Conservation (phyloP, 2,888 invertebrate species). For the Epistrophella euchroma region DNA sequence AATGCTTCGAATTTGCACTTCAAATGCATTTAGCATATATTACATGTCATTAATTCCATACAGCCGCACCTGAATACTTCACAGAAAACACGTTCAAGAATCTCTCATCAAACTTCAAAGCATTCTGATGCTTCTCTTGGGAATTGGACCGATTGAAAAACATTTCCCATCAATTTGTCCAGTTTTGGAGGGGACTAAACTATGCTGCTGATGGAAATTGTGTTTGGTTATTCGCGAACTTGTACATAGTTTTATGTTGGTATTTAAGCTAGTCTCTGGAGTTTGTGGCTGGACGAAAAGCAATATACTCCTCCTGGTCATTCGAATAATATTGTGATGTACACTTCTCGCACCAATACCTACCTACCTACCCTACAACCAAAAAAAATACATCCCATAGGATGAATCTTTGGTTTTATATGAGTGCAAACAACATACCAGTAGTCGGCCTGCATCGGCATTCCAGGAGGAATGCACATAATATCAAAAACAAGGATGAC, state of each 20-base stretch:
- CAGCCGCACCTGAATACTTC: neutral
- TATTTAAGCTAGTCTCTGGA: slow-evolving; percentile 1
- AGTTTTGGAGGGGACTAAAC: neutral
- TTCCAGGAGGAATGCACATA: slow-evolving; percentile 18
- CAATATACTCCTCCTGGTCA: slow-evolving; percentile 3
- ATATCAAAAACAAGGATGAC: slow-evolving; percentile 42
- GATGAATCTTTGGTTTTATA: slow-evolving; percentile 18
- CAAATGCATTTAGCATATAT: slow-evolving; percentile 12
- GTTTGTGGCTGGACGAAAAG: slow-evolving; percentile 1
- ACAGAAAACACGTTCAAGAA: slow-evolving; percentile 20
- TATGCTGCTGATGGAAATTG: neutral
- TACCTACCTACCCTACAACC: neutral
- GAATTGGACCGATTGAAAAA: slow-evolving; percentile 6
- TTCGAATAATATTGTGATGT: slow-evolving; percentile 10
- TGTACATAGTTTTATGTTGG: neutral
- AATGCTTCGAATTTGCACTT: slow-evolving; percentile 36
- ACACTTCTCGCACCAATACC: neutral
- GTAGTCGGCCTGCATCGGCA: neutral
- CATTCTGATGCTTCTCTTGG: neutral
- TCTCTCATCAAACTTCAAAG: slow-evolving; percentile 20
- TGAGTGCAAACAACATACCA: slow-evolving; percentile 28
- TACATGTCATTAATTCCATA: slow-evolving; percentile 12
- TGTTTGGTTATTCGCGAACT: neutral
- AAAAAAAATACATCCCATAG: neutral
- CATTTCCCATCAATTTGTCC: slow-evolving; percentile 21